Evolutionary conservation across 1,140 invertebrate species (phyloP).

Genomic region (Drosophila athabasca): DNA sequence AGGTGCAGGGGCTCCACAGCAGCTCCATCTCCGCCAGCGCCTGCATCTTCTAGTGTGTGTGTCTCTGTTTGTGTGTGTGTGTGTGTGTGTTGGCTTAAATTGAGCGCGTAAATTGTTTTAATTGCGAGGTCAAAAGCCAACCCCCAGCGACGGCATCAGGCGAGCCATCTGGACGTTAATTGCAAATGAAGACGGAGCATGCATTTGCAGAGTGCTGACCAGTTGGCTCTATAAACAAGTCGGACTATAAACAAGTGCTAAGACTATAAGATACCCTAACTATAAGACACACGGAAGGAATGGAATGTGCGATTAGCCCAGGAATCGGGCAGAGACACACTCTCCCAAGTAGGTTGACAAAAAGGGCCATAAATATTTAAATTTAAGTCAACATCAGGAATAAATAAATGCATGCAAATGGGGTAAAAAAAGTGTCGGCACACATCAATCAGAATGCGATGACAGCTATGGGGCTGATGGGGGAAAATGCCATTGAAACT

Average conservation of each 20-base stretch:
- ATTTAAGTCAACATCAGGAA: slow-evolving; percentile 16
- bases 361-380: slow-evolving; percentile 29
- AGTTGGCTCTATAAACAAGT: slow-evolving; percentile 13
- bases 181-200: slow-evolving; percentile 48
- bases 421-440: slow-evolving; percentile 28
- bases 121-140: slow-evolving; percentile 57
- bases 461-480: slow-evolving; percentile 55
- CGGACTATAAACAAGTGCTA: neutral
- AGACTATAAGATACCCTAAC: too few species aligned
- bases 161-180: slow-evolving; percentile 44
- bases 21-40: slow-evolving; percentile 19
- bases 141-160: slow-evolving; percentile 10
- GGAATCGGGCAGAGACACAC: too few species aligned
- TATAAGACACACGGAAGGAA: too few species aligned
- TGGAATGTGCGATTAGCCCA: too few species aligned
- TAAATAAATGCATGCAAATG: neutral
- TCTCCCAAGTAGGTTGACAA: too few species aligned
- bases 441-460: slow-evolving; percentile 68
- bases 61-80: slow-evolving; percentile 5
- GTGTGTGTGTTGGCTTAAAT: slow-evolving; percentile 58
- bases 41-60: slow-evolving; percentile 31
- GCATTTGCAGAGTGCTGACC: slow-evolving; percentile 3
- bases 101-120: slow-evolving; percentile 81
- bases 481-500: slow-evolving; percentile 72
- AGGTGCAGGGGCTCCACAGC: neutral